phyloP scores from a whole-genome alignment of 2,888 invertebrate genomes.

The Lithophane ornitopus region DNA sequence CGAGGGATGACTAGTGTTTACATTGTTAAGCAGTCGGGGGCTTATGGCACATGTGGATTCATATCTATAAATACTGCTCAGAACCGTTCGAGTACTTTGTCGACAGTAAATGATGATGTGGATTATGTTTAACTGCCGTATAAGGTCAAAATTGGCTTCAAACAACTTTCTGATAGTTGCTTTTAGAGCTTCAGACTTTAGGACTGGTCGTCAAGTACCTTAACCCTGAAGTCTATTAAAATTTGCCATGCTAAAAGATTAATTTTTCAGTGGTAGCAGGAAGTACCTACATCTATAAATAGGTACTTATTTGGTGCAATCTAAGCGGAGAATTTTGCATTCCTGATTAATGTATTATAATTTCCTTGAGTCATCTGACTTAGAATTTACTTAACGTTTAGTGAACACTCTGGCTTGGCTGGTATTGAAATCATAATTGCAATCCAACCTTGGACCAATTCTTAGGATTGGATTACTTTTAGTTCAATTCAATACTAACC shows the following conservation, averaged over 20 bases:
- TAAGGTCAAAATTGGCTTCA: slow-evolving; percentile 13
- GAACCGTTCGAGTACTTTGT: slow-evolving; percentile 3
- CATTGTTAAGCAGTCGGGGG: slow-evolving; percentile 40
- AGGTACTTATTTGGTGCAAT: not conserved
- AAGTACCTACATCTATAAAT: not conserved
- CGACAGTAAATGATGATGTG: slow-evolving; percentile 26
- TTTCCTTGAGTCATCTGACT: not conserved
- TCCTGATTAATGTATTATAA: not conserved
- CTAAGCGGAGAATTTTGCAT: not conserved
- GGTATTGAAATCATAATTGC: slow-evolving; percentile 26
- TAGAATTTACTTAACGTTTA: not conserved
- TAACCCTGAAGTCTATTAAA: not conserved
- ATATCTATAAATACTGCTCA: slow-evolving; percentile 46
- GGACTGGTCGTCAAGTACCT: not conserved
- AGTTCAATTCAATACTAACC: slow-evolving; percentile 41
- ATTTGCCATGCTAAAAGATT: not conserved
- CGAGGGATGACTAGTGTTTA: slow-evolving; percentile 56
- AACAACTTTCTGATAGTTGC: slow-evolving; percentile 1
- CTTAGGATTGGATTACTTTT: slow-evolving; percentile 46
- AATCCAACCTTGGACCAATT: slow-evolving; percentile 55
- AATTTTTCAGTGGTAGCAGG: not conserved
- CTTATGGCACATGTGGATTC: slow-evolving; percentile 36
- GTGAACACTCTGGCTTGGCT: slow-evolving; percentile 3
- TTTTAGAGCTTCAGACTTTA: not conserved
- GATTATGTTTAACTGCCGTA: slow-evolving; percentile 5